Base-by-base conservation (phyloP, 2,888 invertebrate species). In the Megalurothrips usitatus region DNA sequence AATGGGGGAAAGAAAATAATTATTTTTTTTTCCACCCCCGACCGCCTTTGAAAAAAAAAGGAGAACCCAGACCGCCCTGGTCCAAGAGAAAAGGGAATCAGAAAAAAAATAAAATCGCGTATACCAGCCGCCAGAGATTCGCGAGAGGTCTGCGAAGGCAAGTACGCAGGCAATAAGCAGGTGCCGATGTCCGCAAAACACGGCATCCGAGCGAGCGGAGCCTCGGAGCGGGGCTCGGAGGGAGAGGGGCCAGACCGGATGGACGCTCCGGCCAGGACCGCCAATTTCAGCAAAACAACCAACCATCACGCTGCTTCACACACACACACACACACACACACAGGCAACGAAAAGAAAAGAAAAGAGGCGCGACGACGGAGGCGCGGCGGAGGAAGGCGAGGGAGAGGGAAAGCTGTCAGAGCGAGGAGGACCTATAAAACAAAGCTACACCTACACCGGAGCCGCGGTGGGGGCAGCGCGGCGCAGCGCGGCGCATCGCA, bases 391-490 rank as follows among this genome's bases (percentile, higher is more conserved):
- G 23, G 23, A n/a, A 68, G 12, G 23, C 10, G 23, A 26, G 23
- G 23, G 68, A 58, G 58, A 58, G 58, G 58, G 3, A 19, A n/a
- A 23, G 23, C 68, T 75, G 68, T 75, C 68, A 26, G 68, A 75
- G 23, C 68, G 68, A 23, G 68, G 23, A n/a, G 26, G 68, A 75
- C 68, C 68, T 23, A 75, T 75, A 75, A 75, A 75, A 75, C 68
- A 75, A 75, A 75, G 68, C 68, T 75, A 75, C 68, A 75, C 68
- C 68, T 75, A 75, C 68, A 75, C 68, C 68, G 68, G 23, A 26
- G 26, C 12, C 58, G 17, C 19, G 34, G 34, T 43, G 34, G 34
- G 34, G 34, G 34, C 0, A 19, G 58, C 52, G 10, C 14, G 10
- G 4, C 52, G 1, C 52, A 52, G 19, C 14, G 58, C 19, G 14